Evolutionary conservation across 30 jellyfish, hydroid and myxozoan genomes (phyloP).

Genomic region (Turritopsis dohrnii): DNA sequence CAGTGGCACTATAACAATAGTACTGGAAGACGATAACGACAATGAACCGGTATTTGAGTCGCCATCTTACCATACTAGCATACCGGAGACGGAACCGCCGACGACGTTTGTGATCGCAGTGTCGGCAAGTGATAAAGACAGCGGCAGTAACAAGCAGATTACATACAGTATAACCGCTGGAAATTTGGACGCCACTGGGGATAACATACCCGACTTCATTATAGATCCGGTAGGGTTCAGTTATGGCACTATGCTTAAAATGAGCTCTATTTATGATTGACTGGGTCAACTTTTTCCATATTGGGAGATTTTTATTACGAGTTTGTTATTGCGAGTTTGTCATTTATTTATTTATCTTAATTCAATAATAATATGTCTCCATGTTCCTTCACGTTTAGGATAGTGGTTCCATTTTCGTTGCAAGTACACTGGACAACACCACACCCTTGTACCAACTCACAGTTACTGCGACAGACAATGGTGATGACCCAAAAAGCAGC

Average conservation of each 20-base stretch:
- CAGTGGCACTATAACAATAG: not conserved
- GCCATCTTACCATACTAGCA: not conserved
- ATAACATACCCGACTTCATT: not conserved
- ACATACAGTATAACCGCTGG: conserved; percentile 42
- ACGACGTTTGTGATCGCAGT: not conserved
- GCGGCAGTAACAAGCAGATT: conserved; percentile 54
- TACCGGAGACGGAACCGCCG: not conserved
- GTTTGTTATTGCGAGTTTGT: no score
- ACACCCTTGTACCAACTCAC: not conserved
- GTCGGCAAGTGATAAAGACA: conserved; percentile 72
- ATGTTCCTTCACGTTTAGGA: not conserved
- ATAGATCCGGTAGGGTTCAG: not conserved
- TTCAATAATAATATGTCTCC: no score
- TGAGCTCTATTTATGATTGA: no score
- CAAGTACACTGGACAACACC: not conserved
- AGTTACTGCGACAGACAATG: not conserved
- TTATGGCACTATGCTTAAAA: no score
- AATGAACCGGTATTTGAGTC: conserved; percentile 12
- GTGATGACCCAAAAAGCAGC: not conserved
- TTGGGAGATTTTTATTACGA: no score
- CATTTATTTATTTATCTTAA: no score
- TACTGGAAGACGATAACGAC: not conserved
- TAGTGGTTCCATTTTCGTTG: not conserved
- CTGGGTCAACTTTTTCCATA: no score
- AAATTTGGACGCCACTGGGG: conserved; percentile 44